These are phyloP conservation scores for Reticulitermes lucifugus DNA, from an alignment of 2,888 invertebrate species.

Conservation along the genomic window DNA sequence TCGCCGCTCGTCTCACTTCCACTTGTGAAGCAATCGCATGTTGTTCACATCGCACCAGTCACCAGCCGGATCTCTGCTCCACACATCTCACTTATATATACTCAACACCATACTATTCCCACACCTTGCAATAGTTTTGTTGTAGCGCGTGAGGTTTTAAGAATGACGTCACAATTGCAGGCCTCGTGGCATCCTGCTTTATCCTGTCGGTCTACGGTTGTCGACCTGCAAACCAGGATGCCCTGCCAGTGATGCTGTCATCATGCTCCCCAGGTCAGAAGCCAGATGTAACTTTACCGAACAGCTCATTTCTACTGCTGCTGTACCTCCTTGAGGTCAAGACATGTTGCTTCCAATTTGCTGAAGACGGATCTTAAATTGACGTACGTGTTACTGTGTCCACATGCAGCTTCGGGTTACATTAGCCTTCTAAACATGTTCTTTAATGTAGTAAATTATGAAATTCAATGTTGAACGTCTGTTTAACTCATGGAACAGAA, in stretches of 20 bases:
- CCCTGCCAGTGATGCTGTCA: not conserved
- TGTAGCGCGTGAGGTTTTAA: not conserved
- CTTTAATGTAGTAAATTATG: too few relatives aligned
- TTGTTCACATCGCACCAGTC: conserved; percentile 43
- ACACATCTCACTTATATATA: conserved; percentile 43
- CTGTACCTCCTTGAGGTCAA: not conserved
- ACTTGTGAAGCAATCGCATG: conserved; percentile 23
- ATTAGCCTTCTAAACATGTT: not conserved
- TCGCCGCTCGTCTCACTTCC: not conserved
- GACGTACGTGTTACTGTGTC: not conserved
- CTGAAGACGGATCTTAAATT: conserved; percentile 8
- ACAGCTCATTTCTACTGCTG: not conserved
- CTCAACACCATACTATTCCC: not conserved
- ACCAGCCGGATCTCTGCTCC: conserved; percentile 41
- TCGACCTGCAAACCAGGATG: conserved; percentile 29
- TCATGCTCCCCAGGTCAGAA: conserved; percentile 10
- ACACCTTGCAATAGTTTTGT: conserved; percentile 8
- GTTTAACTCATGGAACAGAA: too few relatives aligned
- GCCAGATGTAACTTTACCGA: not conserved
- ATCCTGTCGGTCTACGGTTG: conserved; percentile 19
- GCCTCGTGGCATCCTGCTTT: conserved; percentile 25
- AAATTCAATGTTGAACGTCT: too few relatives aligned
- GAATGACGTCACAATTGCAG: conserved; percentile 21
- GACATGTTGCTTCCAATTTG: not conserved
- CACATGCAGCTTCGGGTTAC: not conserved